Evolutionary conservation across 2,113 vertebrate species (phyloP).

Genomic region (Hippocampus zosterae): DNA sequence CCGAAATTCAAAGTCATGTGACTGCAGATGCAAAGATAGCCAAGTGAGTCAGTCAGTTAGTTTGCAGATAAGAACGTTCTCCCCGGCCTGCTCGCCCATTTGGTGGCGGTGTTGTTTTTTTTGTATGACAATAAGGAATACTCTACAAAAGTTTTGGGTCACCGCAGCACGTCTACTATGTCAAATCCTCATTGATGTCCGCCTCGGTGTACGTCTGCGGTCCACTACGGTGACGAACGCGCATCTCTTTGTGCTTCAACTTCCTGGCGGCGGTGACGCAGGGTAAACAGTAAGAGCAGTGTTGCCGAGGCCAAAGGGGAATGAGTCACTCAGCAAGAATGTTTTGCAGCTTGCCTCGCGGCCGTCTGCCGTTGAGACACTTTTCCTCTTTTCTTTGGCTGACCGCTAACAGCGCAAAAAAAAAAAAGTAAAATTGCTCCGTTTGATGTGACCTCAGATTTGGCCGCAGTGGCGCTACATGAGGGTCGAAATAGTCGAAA

Average conservation of each 20-base stretch:
- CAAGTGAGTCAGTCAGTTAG: not conserved
- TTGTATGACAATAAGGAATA: not conserved
- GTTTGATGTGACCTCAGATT: conserved; percentile 7
- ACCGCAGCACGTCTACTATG: not conserved
- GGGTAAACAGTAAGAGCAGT: conserved; percentile 8
- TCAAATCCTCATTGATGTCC: not conserved
- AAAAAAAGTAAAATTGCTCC: not conserved
- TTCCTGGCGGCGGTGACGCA: not conserved
- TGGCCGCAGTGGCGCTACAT: not conserved
- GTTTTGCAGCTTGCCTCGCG: conserved; percentile 32
- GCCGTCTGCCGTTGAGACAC: conserved; percentile 13
- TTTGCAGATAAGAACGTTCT: conserved; percentile 1
- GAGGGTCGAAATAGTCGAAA: not conserved
- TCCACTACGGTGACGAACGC: not conserved
- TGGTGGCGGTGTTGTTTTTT: not conserved
- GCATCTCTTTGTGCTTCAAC: not conserved
- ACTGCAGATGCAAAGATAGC: not conserved
- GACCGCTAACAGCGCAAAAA: conserved; percentile 22
- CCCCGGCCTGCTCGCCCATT: not conserved
- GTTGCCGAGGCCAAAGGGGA: conserved; percentile 32
- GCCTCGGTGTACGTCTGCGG: not conserved
- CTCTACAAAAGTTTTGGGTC: not conserved
- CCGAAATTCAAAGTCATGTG: not conserved
- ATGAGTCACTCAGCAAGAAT: conserved; percentile 59
- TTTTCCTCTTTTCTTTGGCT: conserved; percentile 13